Base-by-base conservation (phyloP, 53 echinoderm and acorn worm genomes). In the Stichopus horrens region DNA sequence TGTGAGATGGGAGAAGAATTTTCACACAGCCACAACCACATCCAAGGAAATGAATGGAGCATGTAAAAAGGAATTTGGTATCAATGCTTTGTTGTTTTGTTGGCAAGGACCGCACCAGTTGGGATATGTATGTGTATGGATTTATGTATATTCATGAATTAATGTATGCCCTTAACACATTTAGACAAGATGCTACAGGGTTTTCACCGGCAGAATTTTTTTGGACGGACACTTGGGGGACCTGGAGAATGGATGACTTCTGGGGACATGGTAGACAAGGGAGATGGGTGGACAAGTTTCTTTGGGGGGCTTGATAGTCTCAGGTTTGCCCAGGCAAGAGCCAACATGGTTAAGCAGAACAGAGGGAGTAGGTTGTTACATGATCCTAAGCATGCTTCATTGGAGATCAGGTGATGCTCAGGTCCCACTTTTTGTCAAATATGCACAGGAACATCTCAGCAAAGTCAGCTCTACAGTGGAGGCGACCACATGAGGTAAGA, bases 21-120 rank as follows among this genome's bases (percentile, higher is more conserved):
- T 92, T 94, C 74, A 94, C 71, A 11, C 73, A 90, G 13, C 92
- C 94, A 9, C 92, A 92, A 92, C 73, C 90, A 94, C 65, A 91
- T 90, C 14, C 94, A 87, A 37, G 76, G 11, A 94, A 94, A 21
- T 92, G 90, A 90, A 84, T 94, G 20, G 93, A 91, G 73, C 54
- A 89, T 37, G 91, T 91, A 11, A 93, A 93, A 68, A 76, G 91
- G 53, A 91, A 91, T 51, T 52, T 93, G 6, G 91, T 92, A 55
- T 79, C 79, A 7, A 92, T 94, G 94, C 55, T 92, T n/a, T 89
- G 89, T 66, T 83, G 89, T 6, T 90, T 90, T 79, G 77, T 57
- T 6, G 55, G 52, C 8, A 21, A 75, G 68, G 92, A 94, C 54
- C 92, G 92, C 18, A 88, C 85, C 0, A 51, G 58, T 9, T 94